Base-by-base conservation (phyloP, 1,140 invertebrate species). In the Orius insidiosus region DNA sequence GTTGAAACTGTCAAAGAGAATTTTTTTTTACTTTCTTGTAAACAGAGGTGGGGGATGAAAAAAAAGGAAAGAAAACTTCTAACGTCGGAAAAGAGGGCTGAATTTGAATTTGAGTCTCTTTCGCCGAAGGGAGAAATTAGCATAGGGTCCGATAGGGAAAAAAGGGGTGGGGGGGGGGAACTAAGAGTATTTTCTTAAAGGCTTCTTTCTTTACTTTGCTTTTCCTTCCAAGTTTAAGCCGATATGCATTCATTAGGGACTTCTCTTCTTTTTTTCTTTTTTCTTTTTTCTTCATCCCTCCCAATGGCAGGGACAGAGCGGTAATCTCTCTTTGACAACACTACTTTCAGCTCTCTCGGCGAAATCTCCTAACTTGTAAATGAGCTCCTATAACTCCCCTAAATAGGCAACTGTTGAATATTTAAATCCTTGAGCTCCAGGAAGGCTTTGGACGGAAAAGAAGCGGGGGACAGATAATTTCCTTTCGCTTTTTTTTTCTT, bases 181-280 rank as follows among this genome's bases (percentile, higher is more conserved):
- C 35, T 48, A 48, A 48, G 40, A 44, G 47, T 48, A 48, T 48
- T 48, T 48, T 48, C 47, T 38, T 48, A 36, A 33, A 18, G 40
- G 32, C 46, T 39, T 41, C 32, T 43, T 44, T 13, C 37, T 37
- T 38, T 38, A 37, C 47, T 48, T 44, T 44, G 40, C 41, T 44
- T 43, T 43, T 32, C 24, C 35, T 8, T 15, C 47, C 37, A 44
- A 48, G 40, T 48, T 44, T 41, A 48, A 48, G 47, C 47, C 47
- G 47, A 48, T 48, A 48, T 48, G 47, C 47, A 48, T 48, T 48
- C 47, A 48, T 48, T 48, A 48, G 31, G 18, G 38, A 43, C 7
- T 30, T 11, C 36, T 33, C 39, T 34, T 41, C 41, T 48, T 33
- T 24, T 24, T 24, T 24, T 24, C 7, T 24, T 24, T 15, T 44